Conservation (phyloP, 2,113 vertebrate genomes). For the Triplophysa dalaica region DNA sequence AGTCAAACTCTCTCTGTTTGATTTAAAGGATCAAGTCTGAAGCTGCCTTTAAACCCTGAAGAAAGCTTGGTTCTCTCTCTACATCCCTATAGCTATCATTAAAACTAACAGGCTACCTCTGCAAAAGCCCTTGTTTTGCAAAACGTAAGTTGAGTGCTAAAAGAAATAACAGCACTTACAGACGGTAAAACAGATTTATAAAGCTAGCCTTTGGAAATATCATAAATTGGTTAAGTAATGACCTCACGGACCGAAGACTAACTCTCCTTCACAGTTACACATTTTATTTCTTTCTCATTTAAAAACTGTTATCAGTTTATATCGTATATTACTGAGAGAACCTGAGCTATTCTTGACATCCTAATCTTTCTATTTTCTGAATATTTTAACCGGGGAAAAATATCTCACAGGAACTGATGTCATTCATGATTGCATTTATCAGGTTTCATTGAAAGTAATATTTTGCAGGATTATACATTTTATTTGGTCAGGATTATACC, state of each 20-base stretch:
- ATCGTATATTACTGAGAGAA: background rate
- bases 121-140: background rate
- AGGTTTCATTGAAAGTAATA: too few relatives aligned
- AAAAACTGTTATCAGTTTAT: constrained; percentile 1
- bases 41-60: background rate
- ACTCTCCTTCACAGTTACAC: background rate
- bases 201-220: constrained; percentile 29
- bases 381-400: too few relatives aligned
- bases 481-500: too few relatives aligned
- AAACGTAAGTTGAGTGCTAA: constrained; percentile 1
- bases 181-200: constrained; percentile 4
- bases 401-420: too few relatives aligned
- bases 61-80: background rate
- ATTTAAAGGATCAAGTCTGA: background rate
- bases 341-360: too few relatives aligned
- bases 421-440: too few relatives aligned
- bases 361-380: too few relatives aligned
- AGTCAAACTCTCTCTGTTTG: constrained; percentile 19
- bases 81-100: background rate
- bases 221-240: constrained; percentile 26
- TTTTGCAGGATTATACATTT: too few relatives aligned
- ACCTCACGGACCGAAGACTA: constrained; percentile 6
- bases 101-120: constrained; percentile 4
- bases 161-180: background rate
- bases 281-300: background rate